These are phyloP conservation scores for Chouioia cunea DNA, from an alignment of 2,888 invertebrate genomes.

Conservation along the genomic window DNA sequence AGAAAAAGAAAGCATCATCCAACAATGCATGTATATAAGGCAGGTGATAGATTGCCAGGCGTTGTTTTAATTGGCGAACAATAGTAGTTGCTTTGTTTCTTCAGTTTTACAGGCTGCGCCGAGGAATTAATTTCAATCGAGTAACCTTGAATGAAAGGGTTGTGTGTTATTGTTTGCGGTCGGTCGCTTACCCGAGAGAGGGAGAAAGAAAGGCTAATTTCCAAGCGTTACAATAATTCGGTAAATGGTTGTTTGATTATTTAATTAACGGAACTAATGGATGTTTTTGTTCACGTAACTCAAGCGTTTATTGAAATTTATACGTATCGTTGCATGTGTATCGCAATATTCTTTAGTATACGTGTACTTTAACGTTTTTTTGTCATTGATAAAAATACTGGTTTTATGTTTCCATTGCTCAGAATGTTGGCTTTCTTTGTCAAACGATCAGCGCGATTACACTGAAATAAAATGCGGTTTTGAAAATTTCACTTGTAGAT, in stretches of 20 bases:
- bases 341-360: no score
- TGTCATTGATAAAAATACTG: no score
- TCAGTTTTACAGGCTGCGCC: slow-evolving; percentile 38
- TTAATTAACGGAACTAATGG: slow-evolving; percentile 30
- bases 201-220: slow-evolving; percentile 49
- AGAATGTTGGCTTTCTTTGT: no score
- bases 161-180: slow-evolving; percentile 27
- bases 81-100: slow-evolving; percentile 49
- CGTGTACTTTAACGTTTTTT: no score
- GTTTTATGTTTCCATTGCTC: no score
- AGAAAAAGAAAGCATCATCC: slow-evolving; percentile 1
- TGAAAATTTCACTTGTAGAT: no score
- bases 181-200: no score
- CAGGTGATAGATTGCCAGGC: slow-evolving; percentile 63
- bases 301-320: no score
- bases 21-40: neutral
- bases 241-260: slow-evolving; percentile 44
- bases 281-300: no score
- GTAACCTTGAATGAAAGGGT: slow-evolving; percentile 49
- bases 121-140: slow-evolving; percentile 54
- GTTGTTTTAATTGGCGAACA: slow-evolving; percentile 67
- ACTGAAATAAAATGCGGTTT: no score
- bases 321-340: no score
- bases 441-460: no score
- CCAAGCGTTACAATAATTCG: slow-evolving; percentile 20